Evolutionary conservation across 1,140 invertebrate genomes (phyloP), one percentile per base, ranked within the genome.

Genomic region (Brachystomella parvula): DNA sequence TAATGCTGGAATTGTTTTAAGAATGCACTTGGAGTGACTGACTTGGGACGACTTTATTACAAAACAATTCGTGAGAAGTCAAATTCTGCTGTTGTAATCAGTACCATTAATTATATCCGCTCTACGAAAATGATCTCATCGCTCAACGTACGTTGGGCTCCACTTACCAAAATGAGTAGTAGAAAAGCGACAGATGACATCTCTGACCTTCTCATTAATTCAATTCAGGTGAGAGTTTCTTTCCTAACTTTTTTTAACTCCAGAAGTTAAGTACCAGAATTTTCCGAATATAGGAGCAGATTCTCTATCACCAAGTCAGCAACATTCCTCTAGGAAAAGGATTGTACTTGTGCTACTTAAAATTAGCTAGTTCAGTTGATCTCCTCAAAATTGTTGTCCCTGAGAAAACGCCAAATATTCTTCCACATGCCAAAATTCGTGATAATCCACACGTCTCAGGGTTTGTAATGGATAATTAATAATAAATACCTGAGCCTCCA

Each of bases 361-460:
- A 98, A 77, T 86, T 97, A 82, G 90, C 94, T 74, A 95, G 90
- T 73, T 94, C 92, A 3, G 89, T 97, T 59, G 94, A 98, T 2
- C 90, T 97, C 33, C 90, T 98, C 35, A 86, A 93, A 74, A 87
- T 98, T n/a, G 85, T 97, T 1, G 94, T 96, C 21, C 89, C 92
- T 0, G 82, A 88, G 33, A 89, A 91, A 75, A 86, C 88, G 0
- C 95, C 95, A 12, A 97, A 96, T 78, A 88, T 96, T 68, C 82
- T 96, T 69, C 95, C 94, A 1, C 89, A 94, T 79, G 88, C 87
- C 65, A 92, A 94, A 77, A 86, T 98, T 57, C 82, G 95, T 61
- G 90, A 95, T 71, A 96, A 96, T 80, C 89, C 94, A 2, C 94
- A 97, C 77, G 90, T 98, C 0, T 95, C 94, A 21, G 89, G 87